Evolutionary conservation across 2,113 vertebrate genomes (phyloP), one percentile per base, ranked within the genome.

Genomic region (Nanorana parkeri): DNA sequence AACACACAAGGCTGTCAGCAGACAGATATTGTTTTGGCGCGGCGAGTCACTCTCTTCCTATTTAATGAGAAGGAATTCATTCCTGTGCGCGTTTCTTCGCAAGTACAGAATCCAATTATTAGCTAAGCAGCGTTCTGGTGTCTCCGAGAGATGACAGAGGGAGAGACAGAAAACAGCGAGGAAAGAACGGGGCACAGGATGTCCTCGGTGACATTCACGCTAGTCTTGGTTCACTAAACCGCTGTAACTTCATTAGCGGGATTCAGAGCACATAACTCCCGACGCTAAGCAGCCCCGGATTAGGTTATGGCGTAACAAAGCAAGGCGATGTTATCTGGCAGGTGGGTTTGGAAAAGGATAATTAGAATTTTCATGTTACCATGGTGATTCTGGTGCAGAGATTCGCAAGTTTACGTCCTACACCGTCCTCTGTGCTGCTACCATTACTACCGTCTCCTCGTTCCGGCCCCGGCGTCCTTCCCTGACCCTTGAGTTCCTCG

Each of bases 21-120:
- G 26, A 51, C 41, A 73, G 47, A 64, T 17, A 80, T 54, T 32
- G 55, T 71, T 29, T 69, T 20, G 54, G n/a, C 77, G 60, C 28
- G 20, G 64, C 24, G 20, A 68, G 51, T 54, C 66, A 58, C 21
- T 60, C 23, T 61, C 29, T 63, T 71, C 52, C 58, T 32, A 47
- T 72, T 81, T 64, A 81, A 73, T 64, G 79, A 81, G 61, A 29
- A 61, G 24, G 68, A 81, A 81, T 58, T 60, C 24, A 64, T 69
- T 41, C 65, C 36, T 19, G 26, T 36, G 64, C 13, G 4, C 16
- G 11, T 6, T 52, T 72, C 68, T 55, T 21, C 55, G 6, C 61
- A 29, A 65, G 61, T 56, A 66, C 63, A 19, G 80, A 81, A 81
- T 81, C 80, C 56, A 65, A 81, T 81, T 81, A 81, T 19, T 29